A percentile compares a stretch with the other conserved stretches of the same genome.
phyloP scores from a whole-genome alignment of 1,140 invertebrate species.

The Tetranychus cinnabarinus region DNA sequence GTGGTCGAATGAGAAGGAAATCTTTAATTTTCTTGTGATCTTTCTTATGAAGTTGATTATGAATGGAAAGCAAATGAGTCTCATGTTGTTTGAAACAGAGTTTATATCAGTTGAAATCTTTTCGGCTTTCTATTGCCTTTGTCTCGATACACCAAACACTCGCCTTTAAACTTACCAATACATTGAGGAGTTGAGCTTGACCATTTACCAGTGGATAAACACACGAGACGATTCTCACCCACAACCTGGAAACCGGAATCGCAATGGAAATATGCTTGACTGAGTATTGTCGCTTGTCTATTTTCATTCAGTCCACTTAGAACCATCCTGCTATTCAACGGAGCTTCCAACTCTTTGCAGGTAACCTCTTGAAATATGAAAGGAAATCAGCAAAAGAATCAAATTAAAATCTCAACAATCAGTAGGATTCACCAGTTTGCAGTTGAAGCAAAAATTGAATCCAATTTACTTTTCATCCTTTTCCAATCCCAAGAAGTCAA shows the following conservation, averaged over 20 bases:
- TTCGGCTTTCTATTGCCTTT: too few relatives aligned
- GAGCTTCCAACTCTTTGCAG: background rate
- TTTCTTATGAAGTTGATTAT: too few relatives aligned
- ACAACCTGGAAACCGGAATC: slow-evolving; percentile 1
- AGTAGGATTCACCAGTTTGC: too few relatives aligned
- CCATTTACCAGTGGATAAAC: slow-evolving; percentile 7
- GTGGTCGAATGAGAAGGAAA: too few relatives aligned
- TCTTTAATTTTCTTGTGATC: too few relatives aligned
- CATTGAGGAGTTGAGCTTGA: slow-evolving; percentile 4
- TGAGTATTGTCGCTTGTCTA: background rate
- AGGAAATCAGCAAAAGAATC: background rate
- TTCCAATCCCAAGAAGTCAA: too few relatives aligned
- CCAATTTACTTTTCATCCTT: too few relatives aligned
- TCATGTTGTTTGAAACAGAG: too few relatives aligned
- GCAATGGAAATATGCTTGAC: background rate
- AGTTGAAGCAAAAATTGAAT: too few relatives aligned
- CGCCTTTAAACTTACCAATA: slow-evolving; percentile 3
- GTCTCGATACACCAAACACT: too few relatives aligned
- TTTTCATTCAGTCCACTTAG: background rate
- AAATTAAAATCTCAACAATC: background rate
- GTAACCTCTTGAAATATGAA: background rate
- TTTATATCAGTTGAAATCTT: too few relatives aligned
- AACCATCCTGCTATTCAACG: slow-evolving; percentile 2
- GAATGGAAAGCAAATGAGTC: too few relatives aligned
- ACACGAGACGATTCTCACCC: background rate